Base-by-base conservation (phyloP, 2,797 vertebrate species). In the Tragelaphus eurycerus region DNA sequence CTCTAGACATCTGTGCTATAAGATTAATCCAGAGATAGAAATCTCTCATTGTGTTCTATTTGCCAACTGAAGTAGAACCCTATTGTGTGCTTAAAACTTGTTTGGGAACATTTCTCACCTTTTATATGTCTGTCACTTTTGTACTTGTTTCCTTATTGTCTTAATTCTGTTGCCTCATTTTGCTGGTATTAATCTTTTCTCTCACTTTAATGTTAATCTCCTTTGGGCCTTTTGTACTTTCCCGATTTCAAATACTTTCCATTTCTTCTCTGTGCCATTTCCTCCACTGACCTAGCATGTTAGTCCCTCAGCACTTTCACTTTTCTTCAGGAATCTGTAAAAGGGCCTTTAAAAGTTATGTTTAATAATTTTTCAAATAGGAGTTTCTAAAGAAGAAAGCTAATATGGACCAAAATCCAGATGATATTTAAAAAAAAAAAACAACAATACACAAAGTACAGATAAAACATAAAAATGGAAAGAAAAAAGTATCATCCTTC, bases 341-440 rank as follows among this genome's bases (percentile, higher is more conserved):
- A 86, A 95, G 86, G 83, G 14, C 13, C 48, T 89, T 95, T 93
- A 89, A 88, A 57, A 67, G 31, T 97, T 55, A 81, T 1, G 81
- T 55, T 86, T 79, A 60, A 46, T 91, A 52, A 19, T 81, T 94
- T 83, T 96, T 71, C 34, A 95, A 96, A 52, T 34, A 86, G 6
- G 38, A 94, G 4, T 67, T 96, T 90, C 60, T 92, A 64, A 96
- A 93, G 29, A 60, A 90, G 34, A 87, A 96, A 89, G 86, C 34
- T 86, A 96, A 76, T 71, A 17, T 34, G 25, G 12, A 31, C 31
- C 19, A 64, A 90, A 86, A 50, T 93, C 43, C 64, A 86, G 12
- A 38, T 95, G 74, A 89, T 38, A 93, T 84, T 95, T 86, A 34
- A 95, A 95, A 88, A 43, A 60, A 38, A 62, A 50, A 74, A 48